Percentiles rank a stretch among this genome's conserved stretches.
Conservation (phyloP, 2,113 vertebrate species). For the Gnathonemus echidnorhynchus region DNA sequence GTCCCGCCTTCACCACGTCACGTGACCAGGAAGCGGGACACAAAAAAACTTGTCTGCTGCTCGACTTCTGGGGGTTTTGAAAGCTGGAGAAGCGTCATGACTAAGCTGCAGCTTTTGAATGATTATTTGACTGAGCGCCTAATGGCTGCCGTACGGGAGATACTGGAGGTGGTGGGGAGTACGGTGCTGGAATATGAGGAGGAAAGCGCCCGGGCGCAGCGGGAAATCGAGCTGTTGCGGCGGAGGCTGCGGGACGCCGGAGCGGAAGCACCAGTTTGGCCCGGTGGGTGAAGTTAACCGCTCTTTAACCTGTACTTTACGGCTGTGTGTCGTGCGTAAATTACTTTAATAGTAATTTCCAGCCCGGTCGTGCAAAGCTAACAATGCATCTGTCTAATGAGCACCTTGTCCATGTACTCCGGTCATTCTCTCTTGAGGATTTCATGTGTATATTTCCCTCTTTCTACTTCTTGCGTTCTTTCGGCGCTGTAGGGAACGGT, state of each 20-base stretch:
- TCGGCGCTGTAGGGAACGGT: neutral
- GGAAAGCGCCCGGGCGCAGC: conserved; percentile 51
- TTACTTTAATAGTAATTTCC: neutral
- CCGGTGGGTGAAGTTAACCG: conserved; percentile 36
- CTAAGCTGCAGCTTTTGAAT: conserved; percentile 53
- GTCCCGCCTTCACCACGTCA: neutral
- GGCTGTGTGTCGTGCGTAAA: neutral
- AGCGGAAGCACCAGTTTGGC: conserved; percentile 45
- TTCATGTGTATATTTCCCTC: neutral
- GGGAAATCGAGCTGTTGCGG: conserved; percentile 60
- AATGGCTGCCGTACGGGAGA: conserved; percentile 55
- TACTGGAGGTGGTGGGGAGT: conserved; percentile 60
- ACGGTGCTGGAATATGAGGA: conserved; percentile 62
- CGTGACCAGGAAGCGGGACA: conserved; percentile 9
- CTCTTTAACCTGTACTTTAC: neutral
- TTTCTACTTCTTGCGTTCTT: neutral
- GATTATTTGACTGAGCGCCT: conserved; percentile 60
- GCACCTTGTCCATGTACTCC: neutral
- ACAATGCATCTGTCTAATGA: neutral
- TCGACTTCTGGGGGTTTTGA: neutral
- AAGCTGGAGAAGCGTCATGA: conserved; percentile 42
- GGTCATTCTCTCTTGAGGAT: neutral
- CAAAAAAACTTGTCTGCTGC: conserved; percentile 5
- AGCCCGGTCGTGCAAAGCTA: neutral
- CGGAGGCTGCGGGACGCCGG: conserved; percentile 58